A percentile compares a stretch with the other conserved stretches of the same genome.
Conservation (phyloP, 2,113 vertebrate genomes). For the Nannobrachium achirus region DNA sequence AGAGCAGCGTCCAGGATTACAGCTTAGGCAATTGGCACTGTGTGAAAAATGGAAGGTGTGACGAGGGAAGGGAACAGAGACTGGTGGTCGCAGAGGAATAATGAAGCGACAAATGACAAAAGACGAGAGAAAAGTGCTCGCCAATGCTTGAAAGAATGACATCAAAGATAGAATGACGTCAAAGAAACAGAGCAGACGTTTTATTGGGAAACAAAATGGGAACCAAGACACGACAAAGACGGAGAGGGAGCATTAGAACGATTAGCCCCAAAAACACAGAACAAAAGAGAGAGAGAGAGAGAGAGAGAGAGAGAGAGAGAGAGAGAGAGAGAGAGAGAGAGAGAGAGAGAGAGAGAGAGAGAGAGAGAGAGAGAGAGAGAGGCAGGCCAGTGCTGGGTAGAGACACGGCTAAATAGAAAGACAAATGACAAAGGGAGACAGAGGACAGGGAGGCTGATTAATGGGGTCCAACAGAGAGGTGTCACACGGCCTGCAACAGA, state of each 20-base stretch:
- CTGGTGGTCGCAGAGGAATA: conserved; percentile 7
- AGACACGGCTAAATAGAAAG: conserved; percentile 32
- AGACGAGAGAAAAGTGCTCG: background rate
- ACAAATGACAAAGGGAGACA: conserved; percentile 38
- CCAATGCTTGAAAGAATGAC: background rate
- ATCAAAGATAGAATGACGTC: conserved; percentile 29
- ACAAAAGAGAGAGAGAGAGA: background rate
- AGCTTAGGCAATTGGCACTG: too few species aligned
- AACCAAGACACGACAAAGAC: background rate
- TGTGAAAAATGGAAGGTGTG: too few species aligned
- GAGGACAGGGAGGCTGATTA: conserved; percentile 52
- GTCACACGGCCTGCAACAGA: conserved; percentile 38
- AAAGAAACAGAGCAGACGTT: background rate
- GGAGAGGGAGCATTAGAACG: conserved; percentile 28
- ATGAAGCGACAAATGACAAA: background rate
- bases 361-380: background rate
- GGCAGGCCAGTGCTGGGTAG: conserved; percentile 15
- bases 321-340: background rate
- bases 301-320: background rate
- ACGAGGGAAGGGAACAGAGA: background rate
- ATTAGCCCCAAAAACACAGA: conserved; percentile 29
- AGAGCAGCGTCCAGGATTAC: too few species aligned
- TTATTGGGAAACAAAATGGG: conserved; percentile 15
- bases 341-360: background rate
- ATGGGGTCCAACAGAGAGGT: conserved; percentile 39